Conservation (phyloP, 2,888 invertebrate genomes). For the Rutpela maculata region DNA sequence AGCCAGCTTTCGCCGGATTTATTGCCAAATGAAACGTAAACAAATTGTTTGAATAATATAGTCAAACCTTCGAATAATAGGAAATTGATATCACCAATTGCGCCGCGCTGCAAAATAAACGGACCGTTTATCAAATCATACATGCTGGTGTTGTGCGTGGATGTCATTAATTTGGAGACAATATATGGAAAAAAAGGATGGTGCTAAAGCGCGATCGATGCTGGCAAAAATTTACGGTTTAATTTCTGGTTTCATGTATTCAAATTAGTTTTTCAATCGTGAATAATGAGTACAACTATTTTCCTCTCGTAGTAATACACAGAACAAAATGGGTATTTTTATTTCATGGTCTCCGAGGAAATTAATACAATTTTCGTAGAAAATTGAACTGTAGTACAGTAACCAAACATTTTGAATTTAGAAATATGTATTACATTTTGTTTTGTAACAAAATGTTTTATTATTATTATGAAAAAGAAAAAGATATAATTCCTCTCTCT, state of each 20-base stretch:
- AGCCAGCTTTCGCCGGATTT: conserved; percentile 55
- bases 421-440: no score
- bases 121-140: conserved; percentile 32
- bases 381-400: no score
- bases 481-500: no score
- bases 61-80: conserved; percentile 47
- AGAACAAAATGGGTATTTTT: no score
- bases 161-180: conserved; percentile 3
- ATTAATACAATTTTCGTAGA: no score
- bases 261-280: neutral
- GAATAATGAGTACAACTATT: no score
- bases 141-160: conserved; percentile 7
- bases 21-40: conserved; percentile 61
- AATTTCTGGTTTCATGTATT: neutral
- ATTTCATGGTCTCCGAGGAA: no score
- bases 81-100: conserved; percentile 49
- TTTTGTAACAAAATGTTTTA: no score
- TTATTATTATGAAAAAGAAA: no score
- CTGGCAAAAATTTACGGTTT: neutral
- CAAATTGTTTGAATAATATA: conserved; percentile 58
- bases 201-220: neutral
- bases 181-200: conserved; percentile 2
- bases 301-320: no score
- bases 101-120: conserved; percentile 42
- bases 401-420: no score